These are phyloP conservation scores for Plectropomus leopardus DNA, from an alignment of 2,113 vertebrate genomes.

Conservation along the genomic window DNA sequence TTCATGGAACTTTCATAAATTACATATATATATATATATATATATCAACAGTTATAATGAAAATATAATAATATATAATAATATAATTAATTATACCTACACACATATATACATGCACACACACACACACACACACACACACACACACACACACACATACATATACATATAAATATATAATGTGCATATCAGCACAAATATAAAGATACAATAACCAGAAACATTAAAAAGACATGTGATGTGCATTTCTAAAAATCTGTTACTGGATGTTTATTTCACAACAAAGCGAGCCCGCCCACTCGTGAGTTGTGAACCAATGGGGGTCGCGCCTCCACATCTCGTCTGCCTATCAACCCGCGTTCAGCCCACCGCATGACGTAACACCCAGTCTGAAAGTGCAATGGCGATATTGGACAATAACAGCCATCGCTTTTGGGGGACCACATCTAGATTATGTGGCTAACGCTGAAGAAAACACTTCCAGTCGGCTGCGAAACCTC, in stretches of 20 bases:
- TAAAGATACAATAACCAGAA: background rate
- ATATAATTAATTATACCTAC: too few relatives aligned
- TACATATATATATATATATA: too few relatives aligned
- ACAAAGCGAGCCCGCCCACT: constrained; percentile 49
- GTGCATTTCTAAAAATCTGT: background rate
- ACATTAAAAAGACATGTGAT: background rate
- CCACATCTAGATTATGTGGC: constrained; percentile 79
- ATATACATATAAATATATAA: background rate
- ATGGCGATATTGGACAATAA: constrained; percentile 84
- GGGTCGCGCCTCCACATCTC: constrained; percentile 36
- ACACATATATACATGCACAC: too few relatives aligned
- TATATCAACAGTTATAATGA: too few relatives aligned
- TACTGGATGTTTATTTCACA: constrained; percentile 18
- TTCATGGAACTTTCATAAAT: too few relatives aligned
- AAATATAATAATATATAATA: too few relatives aligned
- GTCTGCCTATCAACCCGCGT: constrained; percentile 75
- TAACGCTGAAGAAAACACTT: constrained; percentile 50
- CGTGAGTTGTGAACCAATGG: constrained; percentile 60
- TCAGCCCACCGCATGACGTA: constrained; percentile 75
- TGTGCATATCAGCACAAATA: too few relatives aligned
- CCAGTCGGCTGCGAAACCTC: constrained; percentile 50
- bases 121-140: too few relatives aligned
- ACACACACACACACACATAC: too few relatives aligned
- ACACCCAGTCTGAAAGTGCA: constrained; percentile 77
- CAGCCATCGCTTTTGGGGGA: constrained; percentile 71